Conservation (phyloP, 2,797 vertebrate genomes). For the Arrhamphus sclerolepis region DNA sequence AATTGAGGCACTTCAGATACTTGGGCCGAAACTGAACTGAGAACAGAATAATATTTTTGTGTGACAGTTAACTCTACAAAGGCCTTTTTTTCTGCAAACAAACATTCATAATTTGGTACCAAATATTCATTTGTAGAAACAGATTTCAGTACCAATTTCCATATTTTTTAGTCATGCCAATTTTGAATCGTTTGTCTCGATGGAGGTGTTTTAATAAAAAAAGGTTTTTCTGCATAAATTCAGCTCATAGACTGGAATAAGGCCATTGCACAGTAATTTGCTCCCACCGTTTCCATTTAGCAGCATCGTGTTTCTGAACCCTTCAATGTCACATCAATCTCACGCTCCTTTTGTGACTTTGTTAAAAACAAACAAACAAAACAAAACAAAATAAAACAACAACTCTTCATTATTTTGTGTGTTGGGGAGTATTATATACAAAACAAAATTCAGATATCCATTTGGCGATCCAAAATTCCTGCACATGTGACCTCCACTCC, state of each 20-base stretch:
- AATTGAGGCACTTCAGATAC: constrained; percentile 70
- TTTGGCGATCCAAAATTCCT: constrained; percentile 54
- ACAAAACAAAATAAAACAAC: too few relatives aligned
- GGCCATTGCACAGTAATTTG: constrained; percentile 44
- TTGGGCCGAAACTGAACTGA: constrained; percentile 46
- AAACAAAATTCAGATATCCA: constrained; percentile 9
- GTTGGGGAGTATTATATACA: constrained; percentile 53
- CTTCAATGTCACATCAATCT: constrained; percentile 38
- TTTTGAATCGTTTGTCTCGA: constrained; percentile 5
- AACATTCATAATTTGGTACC: constrained; percentile 23
- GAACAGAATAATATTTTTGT: constrained; percentile 25
- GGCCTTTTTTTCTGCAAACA: constrained; percentile 26
- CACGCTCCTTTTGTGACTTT: constrained; percentile 59
- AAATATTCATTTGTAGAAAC: constrained; percentile 38
- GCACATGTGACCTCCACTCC: constrained; percentile 42
- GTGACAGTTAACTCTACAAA: constrained; percentile 32
- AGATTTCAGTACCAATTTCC: constrained; percentile 29
- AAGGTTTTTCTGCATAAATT: background rate
- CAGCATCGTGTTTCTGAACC: constrained; percentile 67
- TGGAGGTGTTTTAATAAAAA: constrained; percentile 30
- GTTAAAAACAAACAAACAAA: constrained; percentile 15
- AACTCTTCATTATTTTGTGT: constrained; percentile 21
- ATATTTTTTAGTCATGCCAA: constrained; percentile 46
- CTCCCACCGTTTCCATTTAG: constrained; percentile 56
- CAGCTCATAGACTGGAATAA: constrained; percentile 31